Conservation (phyloP, 1,140 invertebrate species). For the Orchesella cincta region DNA sequence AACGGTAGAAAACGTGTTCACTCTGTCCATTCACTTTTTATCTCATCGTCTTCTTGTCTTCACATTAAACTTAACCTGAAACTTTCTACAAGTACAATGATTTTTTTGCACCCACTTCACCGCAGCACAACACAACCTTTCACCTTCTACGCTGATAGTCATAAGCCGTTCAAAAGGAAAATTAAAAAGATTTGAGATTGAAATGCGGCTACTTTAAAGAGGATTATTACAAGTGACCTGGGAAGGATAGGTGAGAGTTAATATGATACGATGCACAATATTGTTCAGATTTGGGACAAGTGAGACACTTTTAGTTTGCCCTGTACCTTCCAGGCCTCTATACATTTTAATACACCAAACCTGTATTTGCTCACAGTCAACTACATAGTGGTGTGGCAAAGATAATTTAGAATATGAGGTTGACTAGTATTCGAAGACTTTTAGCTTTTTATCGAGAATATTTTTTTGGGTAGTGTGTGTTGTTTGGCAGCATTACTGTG, state of each 20-base stretch:
- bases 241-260: conserved; percentile 11
- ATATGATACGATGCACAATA: background rate
- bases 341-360: background rate
- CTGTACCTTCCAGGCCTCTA: conserved; percentile 18
- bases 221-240: background rate
- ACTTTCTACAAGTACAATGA: background rate
- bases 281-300: conserved; percentile 22
- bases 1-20: no score
- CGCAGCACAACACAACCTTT: background rate
- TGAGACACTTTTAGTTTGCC: conserved; percentile 23
- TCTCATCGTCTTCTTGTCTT: no score
- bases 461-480: background rate
- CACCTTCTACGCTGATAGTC: background rate
- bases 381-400: background rate
- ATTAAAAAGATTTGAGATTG: no score
- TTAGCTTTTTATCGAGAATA: background rate
- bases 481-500: conserved; percentile 15
- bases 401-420: conserved; percentile 21
- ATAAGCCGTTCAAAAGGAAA: no score
- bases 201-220: no score
- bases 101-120: no score
- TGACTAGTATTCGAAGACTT: conserved; percentile 6
- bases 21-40: no score
- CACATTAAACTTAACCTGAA: no score
- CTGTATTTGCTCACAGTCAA: background rate